Evolutionary conservation across 53 echinoderm and acorn worm species (phyloP).

Genomic region (Apostichopus leukothele): DNA sequence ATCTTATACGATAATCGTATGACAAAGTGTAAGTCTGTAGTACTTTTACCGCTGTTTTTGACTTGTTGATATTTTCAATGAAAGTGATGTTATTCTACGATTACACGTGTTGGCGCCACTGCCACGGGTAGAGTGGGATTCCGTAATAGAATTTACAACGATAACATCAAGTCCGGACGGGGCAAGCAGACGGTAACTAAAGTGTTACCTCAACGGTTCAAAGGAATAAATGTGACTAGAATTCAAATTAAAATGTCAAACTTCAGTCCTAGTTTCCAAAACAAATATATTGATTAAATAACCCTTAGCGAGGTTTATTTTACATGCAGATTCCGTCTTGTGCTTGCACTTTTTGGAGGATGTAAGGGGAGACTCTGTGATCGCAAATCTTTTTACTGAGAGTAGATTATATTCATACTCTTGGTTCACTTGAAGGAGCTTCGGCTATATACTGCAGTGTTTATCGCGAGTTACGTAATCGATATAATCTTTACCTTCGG

Average conservation of each 20-base stretch:
- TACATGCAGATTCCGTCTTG: no score
- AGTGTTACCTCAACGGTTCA: constrained; percentile 36
- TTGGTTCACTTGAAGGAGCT: no score
- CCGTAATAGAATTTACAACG: not conserved
- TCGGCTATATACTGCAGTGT: no score
- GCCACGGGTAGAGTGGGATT: not conserved
- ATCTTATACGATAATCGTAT: no score
- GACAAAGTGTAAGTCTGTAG: no score
- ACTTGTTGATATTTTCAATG: not conserved
- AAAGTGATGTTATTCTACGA: not conserved
- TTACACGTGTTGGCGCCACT: constrained; percentile 40
- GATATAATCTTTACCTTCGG: no score
- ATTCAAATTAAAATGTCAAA: constrained; percentile 6
- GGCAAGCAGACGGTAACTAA: not conserved
- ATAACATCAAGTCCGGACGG: not conserved
- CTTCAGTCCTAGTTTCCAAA: not conserved
- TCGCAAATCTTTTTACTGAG: no score
- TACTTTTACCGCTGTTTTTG: not conserved
- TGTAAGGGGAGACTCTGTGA: no score
- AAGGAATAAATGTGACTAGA: constrained; percentile 15
- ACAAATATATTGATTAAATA: not conserved
- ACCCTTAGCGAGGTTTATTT: no score
- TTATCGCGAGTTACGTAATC: no score
- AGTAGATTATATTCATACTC: no score
- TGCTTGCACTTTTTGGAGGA: no score